These are phyloP conservation scores for Phenganax marumi DNA, from an alignment of 92 coral and sea anemone species.

Conservation along the genomic window DNA sequence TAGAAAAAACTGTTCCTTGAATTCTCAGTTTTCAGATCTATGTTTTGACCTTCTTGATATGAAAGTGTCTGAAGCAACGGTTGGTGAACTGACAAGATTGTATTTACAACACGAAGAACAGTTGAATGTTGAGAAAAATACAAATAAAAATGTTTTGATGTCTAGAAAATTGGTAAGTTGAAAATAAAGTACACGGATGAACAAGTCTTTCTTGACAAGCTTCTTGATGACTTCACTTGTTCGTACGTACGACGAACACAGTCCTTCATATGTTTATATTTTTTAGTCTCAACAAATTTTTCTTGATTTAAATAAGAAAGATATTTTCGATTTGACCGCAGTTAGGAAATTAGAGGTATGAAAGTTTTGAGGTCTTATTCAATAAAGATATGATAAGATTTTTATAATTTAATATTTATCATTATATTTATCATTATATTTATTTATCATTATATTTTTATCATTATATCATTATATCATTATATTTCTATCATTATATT, in stretches of 20 bases:
- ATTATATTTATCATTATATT: too few relatives aligned
- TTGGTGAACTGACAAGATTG: constrained; percentile 75
- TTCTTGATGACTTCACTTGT: too few relatives aligned
- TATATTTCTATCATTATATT: too few relatives aligned
- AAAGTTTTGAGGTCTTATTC: background rate
- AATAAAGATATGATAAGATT: background rate
- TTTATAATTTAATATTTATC: too few relatives aligned
- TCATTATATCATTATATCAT: too few relatives aligned
- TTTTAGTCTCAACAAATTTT: constrained; percentile 22
- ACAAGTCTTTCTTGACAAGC: too few relatives aligned
- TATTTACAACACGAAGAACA: constrained; percentile 46
- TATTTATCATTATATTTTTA: too few relatives aligned
- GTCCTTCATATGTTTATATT: background rate
- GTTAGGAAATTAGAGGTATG: constrained; percentile 30
- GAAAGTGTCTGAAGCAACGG: constrained; percentile 68
- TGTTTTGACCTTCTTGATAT: constrained; percentile 63
- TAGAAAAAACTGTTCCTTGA: background rate
- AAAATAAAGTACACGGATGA: background rate
- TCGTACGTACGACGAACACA: too few relatives aligned
- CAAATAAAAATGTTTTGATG: background rate
- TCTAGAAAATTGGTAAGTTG: background rate
- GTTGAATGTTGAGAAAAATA: background rate
- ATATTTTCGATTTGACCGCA: background rate
- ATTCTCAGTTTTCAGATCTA: constrained; percentile 47
- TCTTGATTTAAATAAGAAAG: background rate